Evolutionary conservation across 2,113 vertebrate genomes (phyloP), one percentile per base, ranked within the genome.

Genomic region (Baryphthengus martii): DNA sequence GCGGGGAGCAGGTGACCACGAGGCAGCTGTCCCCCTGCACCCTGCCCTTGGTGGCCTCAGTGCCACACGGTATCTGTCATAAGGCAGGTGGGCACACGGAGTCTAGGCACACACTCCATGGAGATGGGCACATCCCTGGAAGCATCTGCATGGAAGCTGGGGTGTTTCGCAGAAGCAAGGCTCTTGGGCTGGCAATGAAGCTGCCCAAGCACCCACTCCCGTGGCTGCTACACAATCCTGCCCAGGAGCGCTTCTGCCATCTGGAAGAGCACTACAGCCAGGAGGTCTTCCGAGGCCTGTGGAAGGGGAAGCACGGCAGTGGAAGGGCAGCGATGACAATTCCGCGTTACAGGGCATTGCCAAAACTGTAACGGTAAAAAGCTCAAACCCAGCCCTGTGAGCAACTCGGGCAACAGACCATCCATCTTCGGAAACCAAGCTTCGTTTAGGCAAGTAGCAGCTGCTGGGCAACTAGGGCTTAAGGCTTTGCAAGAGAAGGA

Each of bases 151-250:
- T 13, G 1, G 44, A 10, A 45, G 56, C 45, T 2, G 1, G 2
- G 61, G n/a, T 3, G 4, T 20, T 2, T 37, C 53, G 11, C 20
- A 11, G 55, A 13, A 58, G 13, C 31, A 11, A 39, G 24, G 39
- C 47, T 21, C 53, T 17, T 3, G 33, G 70, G 52, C 21, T 40
- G 72, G 2, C 17, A 1, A 0, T 2, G 47, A 42, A 59, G 44
- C 55, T 61, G 50, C 59, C 58, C 73, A 1, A 61, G 50, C 44
- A 5, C 33, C 61, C 2, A 1, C 35, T 68, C 5, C 47, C 58
- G 2, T 11, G 7, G 5, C 24, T 37, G 47, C 74, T 11, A 4
- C 74, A 8, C 33, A 1, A 14, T 13, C 0, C 19, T 10, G 0
- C 2, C 4, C 40, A 7, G 14, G 40, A 6, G 12, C 10, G 28